Conservation (phyloP, 2,113 vertebrate species). For the Naja naja region DNA sequence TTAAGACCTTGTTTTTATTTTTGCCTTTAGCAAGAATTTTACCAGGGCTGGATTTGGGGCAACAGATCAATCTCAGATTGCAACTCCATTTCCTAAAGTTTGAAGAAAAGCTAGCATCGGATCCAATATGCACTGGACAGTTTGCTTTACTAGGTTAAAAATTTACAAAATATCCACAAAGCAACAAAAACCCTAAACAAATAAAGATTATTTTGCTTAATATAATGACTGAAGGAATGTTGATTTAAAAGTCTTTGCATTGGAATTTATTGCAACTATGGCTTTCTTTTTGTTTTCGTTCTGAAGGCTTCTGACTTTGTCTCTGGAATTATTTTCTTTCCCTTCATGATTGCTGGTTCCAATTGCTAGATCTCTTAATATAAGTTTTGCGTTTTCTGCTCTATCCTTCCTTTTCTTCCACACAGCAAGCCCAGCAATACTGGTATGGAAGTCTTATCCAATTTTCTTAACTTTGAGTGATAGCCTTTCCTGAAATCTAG, state of each 20-base stretch:
- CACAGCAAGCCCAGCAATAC: not conserved
- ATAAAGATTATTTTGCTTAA: not conserved
- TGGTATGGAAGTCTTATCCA: not conserved
- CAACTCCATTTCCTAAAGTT: not conserved
- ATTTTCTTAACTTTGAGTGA: not conserved
- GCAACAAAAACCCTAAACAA: not conserved
- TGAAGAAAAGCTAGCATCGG: not conserved
- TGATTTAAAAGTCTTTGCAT: not conserved
- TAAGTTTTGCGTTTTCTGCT: not conserved
- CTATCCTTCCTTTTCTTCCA: not conserved
- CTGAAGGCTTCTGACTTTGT: not conserved
- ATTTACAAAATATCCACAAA: not conserved
- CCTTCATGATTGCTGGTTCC: not conserved
- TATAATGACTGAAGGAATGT: not conserved
- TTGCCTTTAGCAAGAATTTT: not conserved
- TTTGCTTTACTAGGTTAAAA: not conserved
- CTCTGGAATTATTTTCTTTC: not conserved
- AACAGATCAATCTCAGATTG: not conserved
- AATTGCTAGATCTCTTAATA: not conserved
- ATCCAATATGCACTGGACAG: not conserved
- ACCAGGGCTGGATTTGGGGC: not conserved
- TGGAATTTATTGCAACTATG: not conserved
- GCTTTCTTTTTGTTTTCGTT: not conserved
- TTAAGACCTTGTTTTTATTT: not conserved
- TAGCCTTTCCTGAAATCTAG: not conserved